Evolutionary conservation across 2,888 invertebrate species (phyloP), one percentile per base, ranked within the genome.

Genomic region (Dexiosoma caninum): DNA sequence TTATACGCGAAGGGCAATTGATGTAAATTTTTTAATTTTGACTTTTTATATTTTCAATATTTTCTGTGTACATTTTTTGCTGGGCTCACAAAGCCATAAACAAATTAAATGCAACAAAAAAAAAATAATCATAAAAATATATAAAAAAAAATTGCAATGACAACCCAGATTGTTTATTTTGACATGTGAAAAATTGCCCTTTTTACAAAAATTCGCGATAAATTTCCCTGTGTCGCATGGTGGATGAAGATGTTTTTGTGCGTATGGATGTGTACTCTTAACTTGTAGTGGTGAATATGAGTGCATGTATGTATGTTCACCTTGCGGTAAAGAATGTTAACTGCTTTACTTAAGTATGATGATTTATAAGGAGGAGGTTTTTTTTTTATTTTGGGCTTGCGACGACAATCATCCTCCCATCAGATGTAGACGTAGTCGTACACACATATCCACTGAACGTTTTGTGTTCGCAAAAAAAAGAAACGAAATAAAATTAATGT

Each of bases 1-100:
- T 84, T 79, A 71, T 77, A 81, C 44, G 59, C 69, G 19, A 57
- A 32, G 51, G 49, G 83, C 85, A 82, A 81, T 77, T 78, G 62
- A 72, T 70, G 81, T 74, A 76, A 72, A 76, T 81, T 51, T n/a
- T n/a, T 71, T 70, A 64, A 62, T 77, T 77, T 70, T 57, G 57
- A n/a, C 49, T 60, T 49, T 51, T 40, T 53, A 19, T 57, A 35
- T 37, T 42, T 21, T 37, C 21, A 19, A 46, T 32, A 57, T 55
- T 62, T 70, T 70, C 19, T 79, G 42, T 70, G 69, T 44, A 75
- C 69, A 70, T 37, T 70, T 66, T 66, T 53, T 44, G 32, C 14
- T 57, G 37, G 9, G 30, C 59, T 49, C 51, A 69, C 66, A 49
- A 57, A 75, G 74, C 74, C 42, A 49, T 69, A 76, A 81, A 81